phyloP scores from a whole-genome alignment of 2,113 vertebrate genomes.

The Brachyistius frenatus region DNA sequence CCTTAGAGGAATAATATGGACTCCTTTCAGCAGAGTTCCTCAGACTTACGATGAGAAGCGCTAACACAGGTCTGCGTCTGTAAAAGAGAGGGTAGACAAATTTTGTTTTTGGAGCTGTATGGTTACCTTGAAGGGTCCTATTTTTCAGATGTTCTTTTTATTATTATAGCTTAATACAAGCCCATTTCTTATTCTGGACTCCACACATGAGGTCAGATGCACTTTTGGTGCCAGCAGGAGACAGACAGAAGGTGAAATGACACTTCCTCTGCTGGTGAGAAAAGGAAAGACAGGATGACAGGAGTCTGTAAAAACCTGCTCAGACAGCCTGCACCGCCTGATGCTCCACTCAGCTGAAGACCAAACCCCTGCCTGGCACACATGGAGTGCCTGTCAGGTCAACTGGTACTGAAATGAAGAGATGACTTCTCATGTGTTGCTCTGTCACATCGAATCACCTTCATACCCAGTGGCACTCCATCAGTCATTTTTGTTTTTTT shows the following conservation, averaged over 20 bases:
- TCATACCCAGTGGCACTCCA: no score
- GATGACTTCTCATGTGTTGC: not conserved
- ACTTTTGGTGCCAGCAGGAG: not conserved
- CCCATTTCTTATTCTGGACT: not conserved
- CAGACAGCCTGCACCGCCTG: constrained; percentile 25
- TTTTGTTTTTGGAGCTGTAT: no score
- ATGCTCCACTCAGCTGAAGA: not conserved
- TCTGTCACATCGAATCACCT: not conserved
- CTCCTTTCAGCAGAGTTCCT: no score
- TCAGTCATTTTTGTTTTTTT: no score
- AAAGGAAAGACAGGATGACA: constrained; percentile 25
- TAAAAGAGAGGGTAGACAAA: no score
- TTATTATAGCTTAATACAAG: not conserved
- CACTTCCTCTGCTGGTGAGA: constrained; percentile 44
- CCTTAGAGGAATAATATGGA: no score
- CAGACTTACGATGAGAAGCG: no score
- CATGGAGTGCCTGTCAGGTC: constrained; percentile 1
- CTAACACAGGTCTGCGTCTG: no score
- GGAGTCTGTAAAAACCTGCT: constrained; percentile 31
- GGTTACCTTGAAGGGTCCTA: no score
- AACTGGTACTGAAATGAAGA: not conserved
- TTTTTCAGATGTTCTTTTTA: not conserved
- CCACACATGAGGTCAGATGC: not conserved
- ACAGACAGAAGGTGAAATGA: constrained; percentile 19
- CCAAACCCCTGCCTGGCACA: not conserved